phyloP scores from a whole-genome alignment of 2,113 vertebrate genomes.

The Xenus cinereus region DNA sequence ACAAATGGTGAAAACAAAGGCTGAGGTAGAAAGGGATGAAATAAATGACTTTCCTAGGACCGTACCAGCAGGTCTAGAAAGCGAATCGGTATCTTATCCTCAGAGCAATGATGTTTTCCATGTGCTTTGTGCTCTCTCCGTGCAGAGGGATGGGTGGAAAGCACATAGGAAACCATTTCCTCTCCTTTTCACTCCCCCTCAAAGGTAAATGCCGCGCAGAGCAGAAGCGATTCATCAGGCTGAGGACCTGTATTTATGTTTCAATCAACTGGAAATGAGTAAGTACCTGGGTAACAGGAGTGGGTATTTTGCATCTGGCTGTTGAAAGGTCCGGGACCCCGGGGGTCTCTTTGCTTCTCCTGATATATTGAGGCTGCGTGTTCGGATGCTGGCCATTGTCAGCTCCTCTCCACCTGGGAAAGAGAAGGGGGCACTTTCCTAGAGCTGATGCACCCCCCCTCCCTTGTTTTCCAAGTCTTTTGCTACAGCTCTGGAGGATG shows the following conservation, averaged over 20 bases:
- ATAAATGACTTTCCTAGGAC: not conserved
- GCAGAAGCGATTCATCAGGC: conserved; percentile 51
- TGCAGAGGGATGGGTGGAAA: not conserved
- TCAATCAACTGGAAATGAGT: conserved; percentile 56
- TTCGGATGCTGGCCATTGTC: not conserved
- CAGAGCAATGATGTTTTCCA: not conserved
- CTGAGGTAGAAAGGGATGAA: not conserved
- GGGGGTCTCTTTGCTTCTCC: not conserved
- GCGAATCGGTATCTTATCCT: rapidly evolving
- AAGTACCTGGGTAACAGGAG: conserved; percentile 35
- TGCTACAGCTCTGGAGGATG: not conserved
- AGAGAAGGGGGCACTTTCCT: not conserved
- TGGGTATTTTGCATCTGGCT: conserved; percentile 6
- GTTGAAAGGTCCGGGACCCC: conserved; percentile 28
- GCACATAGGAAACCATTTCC: conserved; percentile 13
- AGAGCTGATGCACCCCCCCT: not conserved
- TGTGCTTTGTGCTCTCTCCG: not conserved
- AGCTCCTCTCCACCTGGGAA: not conserved
- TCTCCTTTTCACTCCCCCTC: conserved; percentile 6
- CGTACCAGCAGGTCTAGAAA: not conserved
- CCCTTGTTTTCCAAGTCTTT: not conserved
- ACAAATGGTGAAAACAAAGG: not conserved
- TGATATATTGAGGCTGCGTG: not conserved
- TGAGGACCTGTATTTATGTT: conserved; percentile 60
- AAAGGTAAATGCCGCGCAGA: not conserved